phyloP scores from a whole-genome alignment of 1,140 invertebrate genomes.

The Holotrichia oblita region DNA sequence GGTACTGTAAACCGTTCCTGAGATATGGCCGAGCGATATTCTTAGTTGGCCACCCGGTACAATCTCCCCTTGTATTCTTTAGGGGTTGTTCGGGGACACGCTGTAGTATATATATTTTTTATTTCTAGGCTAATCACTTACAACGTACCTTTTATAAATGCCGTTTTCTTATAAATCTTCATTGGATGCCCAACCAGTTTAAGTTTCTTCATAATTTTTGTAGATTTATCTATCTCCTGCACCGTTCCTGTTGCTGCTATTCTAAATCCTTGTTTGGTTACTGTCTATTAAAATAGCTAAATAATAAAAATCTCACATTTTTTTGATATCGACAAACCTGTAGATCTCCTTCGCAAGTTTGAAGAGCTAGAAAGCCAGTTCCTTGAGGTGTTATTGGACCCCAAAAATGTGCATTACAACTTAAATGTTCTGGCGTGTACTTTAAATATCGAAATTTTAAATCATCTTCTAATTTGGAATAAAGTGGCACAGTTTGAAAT shows the following conservation, averaged over 20 bases:
- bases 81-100: too few relatives aligned
- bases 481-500: conserved; percentile 95
- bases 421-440: conserved; percentile 96
- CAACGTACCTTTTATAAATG: conserved; percentile 85
- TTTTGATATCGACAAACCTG: too few relatives aligned
- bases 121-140: too few relatives aligned
- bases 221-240: conserved; percentile 92
- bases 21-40: too few relatives aligned
- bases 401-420: conserved; percentile 96
- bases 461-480: conserved; percentile 96
- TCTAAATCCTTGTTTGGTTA: conserved; percentile 86
- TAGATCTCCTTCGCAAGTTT: conserved; percentile 69
- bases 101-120: too few relatives aligned
- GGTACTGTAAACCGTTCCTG: too few relatives aligned
- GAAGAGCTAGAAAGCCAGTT: conserved; percentile 92
- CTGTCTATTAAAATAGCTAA: too few relatives aligned
- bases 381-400: conserved; percentile 96
- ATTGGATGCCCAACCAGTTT: conserved; percentile 92
- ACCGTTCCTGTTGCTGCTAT: conserved; percentile 97
- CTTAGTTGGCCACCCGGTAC: too few relatives aligned
- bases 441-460: conserved; percentile 87
- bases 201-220: conserved; percentile 95
- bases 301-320: too few relatives aligned
- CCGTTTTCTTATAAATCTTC: conserved; percentile 98
- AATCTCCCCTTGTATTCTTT: too few relatives aligned